Evolutionary conservation across 1,140 invertebrate genomes (phyloP).

Genomic region (Drosophila arawakana): DNA sequence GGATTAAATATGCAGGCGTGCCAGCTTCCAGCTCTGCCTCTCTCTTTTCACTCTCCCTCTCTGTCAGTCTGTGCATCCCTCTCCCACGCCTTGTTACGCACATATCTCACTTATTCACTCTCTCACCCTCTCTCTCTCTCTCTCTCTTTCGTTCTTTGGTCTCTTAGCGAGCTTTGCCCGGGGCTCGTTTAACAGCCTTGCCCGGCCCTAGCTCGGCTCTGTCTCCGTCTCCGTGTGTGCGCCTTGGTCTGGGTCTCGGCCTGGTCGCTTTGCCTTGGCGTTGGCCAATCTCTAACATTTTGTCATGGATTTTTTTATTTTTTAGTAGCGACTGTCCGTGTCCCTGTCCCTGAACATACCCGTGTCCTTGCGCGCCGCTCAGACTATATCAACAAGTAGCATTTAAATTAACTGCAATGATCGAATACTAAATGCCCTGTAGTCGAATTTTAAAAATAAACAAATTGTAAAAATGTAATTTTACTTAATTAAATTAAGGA

Average conservation of each 20-base stretch:
- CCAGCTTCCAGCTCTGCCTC: conserved; percentile 6
- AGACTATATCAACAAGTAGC: conserved; percentile 67
- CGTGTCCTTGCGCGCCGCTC: conserved; percentile 58
- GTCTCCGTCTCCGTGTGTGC: background rate
- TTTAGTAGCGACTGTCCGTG: conserved; percentile 20
- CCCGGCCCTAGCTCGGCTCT: conserved; percentile 18
- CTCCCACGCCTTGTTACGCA: conserved; percentile 5
- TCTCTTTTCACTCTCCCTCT: conserved; percentile 27
- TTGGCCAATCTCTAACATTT: conserved; percentile 75
- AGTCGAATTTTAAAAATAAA: too few relatives aligned
- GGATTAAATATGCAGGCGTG: conserved; percentile 77
- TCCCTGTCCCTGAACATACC: conserved; percentile 1
- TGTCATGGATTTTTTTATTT: conserved; percentile 63
- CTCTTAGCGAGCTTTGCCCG: conserved; percentile 52
- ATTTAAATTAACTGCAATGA: background rate
- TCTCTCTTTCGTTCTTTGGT: background rate
- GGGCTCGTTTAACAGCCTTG: conserved; percentile 52
- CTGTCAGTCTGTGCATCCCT: conserved; percentile 10
- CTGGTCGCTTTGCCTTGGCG: conserved; percentile 26
- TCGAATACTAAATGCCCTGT: conserved; percentile 20
- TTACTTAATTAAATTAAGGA: too few relatives aligned
- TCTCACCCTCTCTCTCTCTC: background rate
- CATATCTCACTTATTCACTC: conserved; percentile 9
- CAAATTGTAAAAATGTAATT: too few relatives aligned
- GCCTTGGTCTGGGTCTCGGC: conserved; percentile 22